phyloP scores from a whole-genome alignment of 2,888 invertebrate species.

The Neoaliturus tenellus region DNA sequence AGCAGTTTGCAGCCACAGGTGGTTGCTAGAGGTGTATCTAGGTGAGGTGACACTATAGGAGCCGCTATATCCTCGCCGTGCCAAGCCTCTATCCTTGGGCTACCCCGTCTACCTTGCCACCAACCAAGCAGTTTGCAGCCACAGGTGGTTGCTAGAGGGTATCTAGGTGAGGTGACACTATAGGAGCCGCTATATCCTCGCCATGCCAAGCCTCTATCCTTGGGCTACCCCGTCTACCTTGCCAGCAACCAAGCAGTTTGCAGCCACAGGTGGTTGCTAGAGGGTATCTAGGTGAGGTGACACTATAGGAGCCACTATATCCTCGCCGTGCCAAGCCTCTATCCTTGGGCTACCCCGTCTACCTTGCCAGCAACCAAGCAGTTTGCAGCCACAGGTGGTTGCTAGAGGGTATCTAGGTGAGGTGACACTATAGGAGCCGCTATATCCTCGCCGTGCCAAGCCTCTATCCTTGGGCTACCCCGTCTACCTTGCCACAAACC shows the following conservation, averaged over 20 bases:
- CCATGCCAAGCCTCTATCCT: constrained; percentile 23
- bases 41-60: constrained; percentile 2
- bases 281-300: too few relatives aligned
- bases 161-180: too few relatives aligned
- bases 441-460: constrained; percentile 23
- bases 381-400: too few relatives aligned
- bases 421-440: too few relatives aligned
- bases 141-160: too few relatives aligned
- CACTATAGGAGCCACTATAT: too few relatives aligned
- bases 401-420: too few relatives aligned
- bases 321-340: constrained; percentile 22
- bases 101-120: background rate
- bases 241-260: too few relatives aligned
- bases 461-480: background rate
- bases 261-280: too few relatives aligned
- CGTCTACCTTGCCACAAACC: background rate
- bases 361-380: constrained; percentile 6
- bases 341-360: background rate
- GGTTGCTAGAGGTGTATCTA: background rate
- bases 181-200: too few relatives aligned
- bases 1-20: background rate
- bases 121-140: too few relatives aligned
- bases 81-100: constrained; percentile 19
- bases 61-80: constrained; percentile 1
- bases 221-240: background rate